A percentile compares a stretch with the other conserved stretches of the same genome.
These are phyloP conservation scores for Drosophila funebris DNA, from an alignment of 1,140 invertebrate species.

Conservation along the genomic window DNA sequence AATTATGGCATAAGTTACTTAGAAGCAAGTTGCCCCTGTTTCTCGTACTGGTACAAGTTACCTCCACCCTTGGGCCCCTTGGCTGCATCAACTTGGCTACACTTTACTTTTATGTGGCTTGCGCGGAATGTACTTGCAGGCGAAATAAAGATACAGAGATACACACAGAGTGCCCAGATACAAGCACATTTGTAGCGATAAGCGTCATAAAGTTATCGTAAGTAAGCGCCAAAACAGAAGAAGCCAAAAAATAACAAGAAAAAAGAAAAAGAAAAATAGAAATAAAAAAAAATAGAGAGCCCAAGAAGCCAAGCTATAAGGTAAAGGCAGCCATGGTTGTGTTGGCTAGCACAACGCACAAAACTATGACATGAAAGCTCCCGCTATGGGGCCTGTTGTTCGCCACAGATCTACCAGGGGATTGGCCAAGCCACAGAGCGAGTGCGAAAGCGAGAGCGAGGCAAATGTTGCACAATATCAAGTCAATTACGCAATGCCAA, in stretches of 20 bases:
- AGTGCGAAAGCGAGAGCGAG: background rate
- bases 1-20: slow-evolving; percentile 83
- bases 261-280: slow-evolving; percentile 20
- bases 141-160: slow-evolving; percentile 80
- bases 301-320: slow-evolving; percentile 50
- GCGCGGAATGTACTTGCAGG: slow-evolving; percentile 73
- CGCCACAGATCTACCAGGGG: slow-evolving; percentile 15
- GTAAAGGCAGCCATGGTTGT: slow-evolving; percentile 41
- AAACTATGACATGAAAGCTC: slow-evolving; percentile 62
- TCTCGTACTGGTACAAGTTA: background rate
- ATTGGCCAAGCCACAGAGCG: slow-evolving; percentile 18
- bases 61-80: slow-evolving; percentile 8
- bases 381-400: slow-evolving; percentile 12
- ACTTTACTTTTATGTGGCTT: slow-evolving; percentile 80
- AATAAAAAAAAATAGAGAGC: background rate
- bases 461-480: slow-evolving; percentile 53
- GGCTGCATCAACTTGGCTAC: slow-evolving; percentile 71
- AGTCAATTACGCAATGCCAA: slow-evolving; percentile 72
- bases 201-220: slow-evolving; percentile 82
- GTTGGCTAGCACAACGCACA: slow-evolving; percentile 21
- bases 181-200: slow-evolving; percentile 81
- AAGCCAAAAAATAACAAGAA: slow-evolving; percentile 18
- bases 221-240: slow-evolving; percentile 71
- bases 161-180: slow-evolving; percentile 67
- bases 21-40: slow-evolving; percentile 54